Evolutionary conservation across 2,888 invertebrate species (phyloP).

Genomic region (Ectropis crepuscularia): DNA sequence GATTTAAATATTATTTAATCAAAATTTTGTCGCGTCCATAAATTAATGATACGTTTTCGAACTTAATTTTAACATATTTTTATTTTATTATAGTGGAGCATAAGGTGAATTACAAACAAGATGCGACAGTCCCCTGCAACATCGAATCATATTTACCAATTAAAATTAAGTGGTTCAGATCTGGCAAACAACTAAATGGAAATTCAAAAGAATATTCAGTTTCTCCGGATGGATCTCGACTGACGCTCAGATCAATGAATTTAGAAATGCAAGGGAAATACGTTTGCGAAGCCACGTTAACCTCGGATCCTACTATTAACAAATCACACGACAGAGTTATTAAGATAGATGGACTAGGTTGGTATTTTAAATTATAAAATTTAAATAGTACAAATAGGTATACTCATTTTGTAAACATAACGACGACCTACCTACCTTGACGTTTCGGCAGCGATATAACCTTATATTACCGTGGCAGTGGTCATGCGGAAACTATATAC

Average conservation of each 20-base stretch:
- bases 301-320: constrained; percentile 22
- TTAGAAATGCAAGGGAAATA: constrained; percentile 31
- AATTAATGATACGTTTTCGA: neutral
- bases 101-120: constrained; percentile 19
- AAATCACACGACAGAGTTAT: constrained; percentile 19
- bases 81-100: constrained; percentile 16
- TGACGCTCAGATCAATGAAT: constrained; percentile 18
- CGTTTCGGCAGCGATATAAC: too few relatives aligned
- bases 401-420: too few relatives aligned
- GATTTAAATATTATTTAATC: too few relatives aligned
- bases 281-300: constrained; percentile 31
- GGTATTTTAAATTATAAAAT: constrained; percentile 1
- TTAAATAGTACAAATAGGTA: neutral
- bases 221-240: constrained; percentile 20
- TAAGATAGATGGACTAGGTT: constrained; percentile 31
- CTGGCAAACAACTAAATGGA: neutral
- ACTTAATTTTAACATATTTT: neutral
- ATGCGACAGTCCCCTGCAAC: constrained; percentile 28
- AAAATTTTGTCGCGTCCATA: too few relatives aligned
- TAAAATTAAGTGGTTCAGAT: constrained; percentile 31
- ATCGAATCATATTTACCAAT: constrained; percentile 26
- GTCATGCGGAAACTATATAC: too few relatives aligned
- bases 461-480: too few relatives aligned
- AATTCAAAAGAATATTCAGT: constrained; percentile 24
- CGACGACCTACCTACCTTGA: too few relatives aligned